A percentile compares a stretch with the other conserved stretches of the same genome.
These are phyloP conservation scores for Dinoponera quadriceps DNA, from an alignment of 1,140 invertebrate species.

Conservation along the genomic window DNA sequence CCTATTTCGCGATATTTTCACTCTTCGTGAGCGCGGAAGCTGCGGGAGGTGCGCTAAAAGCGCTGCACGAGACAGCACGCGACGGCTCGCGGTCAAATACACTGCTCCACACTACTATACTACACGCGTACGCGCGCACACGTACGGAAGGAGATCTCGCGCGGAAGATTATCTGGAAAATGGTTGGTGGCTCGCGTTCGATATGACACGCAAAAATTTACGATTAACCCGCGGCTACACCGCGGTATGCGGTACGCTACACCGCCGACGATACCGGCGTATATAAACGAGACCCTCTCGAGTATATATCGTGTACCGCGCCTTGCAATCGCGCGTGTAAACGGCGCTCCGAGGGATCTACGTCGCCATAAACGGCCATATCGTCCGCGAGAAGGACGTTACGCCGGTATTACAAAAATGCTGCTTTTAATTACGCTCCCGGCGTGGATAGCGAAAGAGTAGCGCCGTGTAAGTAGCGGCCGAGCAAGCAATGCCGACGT, in stretches of 20 bases:
- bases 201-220: constrained; percentile 72
- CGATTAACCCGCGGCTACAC: constrained; percentile 69
- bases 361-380: constrained; percentile 52
- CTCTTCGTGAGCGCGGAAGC: too few species aligned
- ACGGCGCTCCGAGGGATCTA: constrained; percentile 59
- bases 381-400: constrained; percentile 17
- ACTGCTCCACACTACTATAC: neutral
- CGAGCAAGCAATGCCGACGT: neutral
- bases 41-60: too few species aligned
- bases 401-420: constrained; percentile 47
- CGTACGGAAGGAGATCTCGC: constrained; percentile 53
- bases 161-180: constrained; percentile 71
- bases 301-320: constrained; percentile 63
- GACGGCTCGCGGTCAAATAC: constrained; percentile 8
- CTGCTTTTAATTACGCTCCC: constrained; percentile 51
- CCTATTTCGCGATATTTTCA: too few species aligned
- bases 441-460: constrained; percentile 13
- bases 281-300: constrained; percentile 56
- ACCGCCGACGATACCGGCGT: neutral
- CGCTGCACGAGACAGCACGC: neutral
- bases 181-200: constrained; percentile 39
- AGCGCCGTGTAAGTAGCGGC: neutral
- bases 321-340: constrained; percentile 75
- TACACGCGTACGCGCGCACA: constrained; percentile 23
- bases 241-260: neutral